phyloP scores from a whole-genome alignment of 2,888 invertebrate genomes.

The Macropis europaea region DNA sequence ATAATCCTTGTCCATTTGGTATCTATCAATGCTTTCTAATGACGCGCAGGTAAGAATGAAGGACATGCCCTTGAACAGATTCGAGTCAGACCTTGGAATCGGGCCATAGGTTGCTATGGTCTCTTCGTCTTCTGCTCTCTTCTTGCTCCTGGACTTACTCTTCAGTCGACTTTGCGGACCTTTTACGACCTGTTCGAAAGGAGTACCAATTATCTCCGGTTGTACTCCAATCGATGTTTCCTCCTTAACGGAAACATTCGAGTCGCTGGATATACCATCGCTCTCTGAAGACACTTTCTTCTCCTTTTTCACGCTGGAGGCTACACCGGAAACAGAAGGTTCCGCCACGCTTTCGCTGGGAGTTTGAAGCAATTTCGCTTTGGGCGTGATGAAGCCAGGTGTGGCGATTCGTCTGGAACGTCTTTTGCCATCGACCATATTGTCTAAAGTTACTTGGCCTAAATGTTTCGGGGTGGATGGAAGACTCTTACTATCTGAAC shows the following conservation, averaged over 20 bases:
- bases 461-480: conserved; percentile 69
- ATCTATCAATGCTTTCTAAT: conserved; percentile 70
- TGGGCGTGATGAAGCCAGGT: conserved; percentile 58
- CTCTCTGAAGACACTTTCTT: conserved; percentile 46
- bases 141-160: conserved; percentile 78
- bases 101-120: conserved; percentile 82
- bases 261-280: conserved; percentile 65
- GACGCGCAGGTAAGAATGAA: conserved; percentile 84
- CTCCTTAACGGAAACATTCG: conserved; percentile 56
- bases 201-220: conserved; percentile 67
- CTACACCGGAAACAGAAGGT: conserved; percentile 68
- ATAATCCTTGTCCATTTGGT: conserved; percentile 73
- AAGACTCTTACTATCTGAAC: conserved; percentile 51
- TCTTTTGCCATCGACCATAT: conserved; percentile 71
- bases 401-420: conserved; percentile 65
- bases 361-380: conserved; percentile 35
- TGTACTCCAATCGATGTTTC: conserved; percentile 65
- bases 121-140: conserved; percentile 70
- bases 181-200: conserved; percentile 60
- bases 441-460: conserved; percentile 71
- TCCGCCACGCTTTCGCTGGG: conserved; percentile 31
- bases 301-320: conserved; percentile 37
- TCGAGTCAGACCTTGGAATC: conserved; percentile 79
- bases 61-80: conserved; percentile 82
- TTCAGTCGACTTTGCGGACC: conserved; percentile 78